Evolutionary conservation across 2,113 vertebrate species (phyloP), one percentile per base, ranked within the genome.

Genomic region (Clupea harengus): DNA sequence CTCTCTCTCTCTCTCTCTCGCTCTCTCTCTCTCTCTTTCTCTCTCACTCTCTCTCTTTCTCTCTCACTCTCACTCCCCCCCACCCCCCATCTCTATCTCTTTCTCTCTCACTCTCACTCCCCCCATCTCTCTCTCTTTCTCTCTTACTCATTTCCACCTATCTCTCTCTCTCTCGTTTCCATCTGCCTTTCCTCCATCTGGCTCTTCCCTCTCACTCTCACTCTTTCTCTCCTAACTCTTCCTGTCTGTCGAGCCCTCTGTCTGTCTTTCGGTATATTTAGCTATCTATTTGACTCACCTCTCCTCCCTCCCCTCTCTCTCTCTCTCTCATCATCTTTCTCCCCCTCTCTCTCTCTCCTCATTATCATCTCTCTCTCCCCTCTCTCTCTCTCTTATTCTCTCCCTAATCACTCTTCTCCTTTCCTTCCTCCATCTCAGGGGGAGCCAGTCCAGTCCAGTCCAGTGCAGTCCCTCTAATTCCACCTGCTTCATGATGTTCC

Each of bases 361-460:
- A n/a, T n/a, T n/a, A n/a, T n/a, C n/a, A 81, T 67, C 22, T 46
- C 25, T 86, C 81, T 67, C 57, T 86, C 17, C 52, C 54, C n/a
- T n/a, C n/a, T n/a, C n/a, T 22, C 54, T 57, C 52, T 57, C 54
- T 17, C 17, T 57, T 18, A 20, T 57, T 60, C 54, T 60, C 18
- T 60, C 54, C 20, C 54, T 60, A 4, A 22, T 22, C 54, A 22
- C 52, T 4, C 18, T 20, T 22, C 18, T 20, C 54, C 1, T 60
- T 60, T 20, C 22, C 20, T 7, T 6, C 54, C 20, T 1, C 54
- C 3, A 2, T 54, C 52, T 54, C 13, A 4, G 52, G 50, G 52
- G 52, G 17, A 54, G 3, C 13, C 3, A 54, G 3, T 54, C 13
- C 52, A 54, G 52, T 3, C 20, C 54, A 22, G 18, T 60, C 54